Conservation (phyloP, 1,140 invertebrate genomes). For the Formica exsecta region DNA sequence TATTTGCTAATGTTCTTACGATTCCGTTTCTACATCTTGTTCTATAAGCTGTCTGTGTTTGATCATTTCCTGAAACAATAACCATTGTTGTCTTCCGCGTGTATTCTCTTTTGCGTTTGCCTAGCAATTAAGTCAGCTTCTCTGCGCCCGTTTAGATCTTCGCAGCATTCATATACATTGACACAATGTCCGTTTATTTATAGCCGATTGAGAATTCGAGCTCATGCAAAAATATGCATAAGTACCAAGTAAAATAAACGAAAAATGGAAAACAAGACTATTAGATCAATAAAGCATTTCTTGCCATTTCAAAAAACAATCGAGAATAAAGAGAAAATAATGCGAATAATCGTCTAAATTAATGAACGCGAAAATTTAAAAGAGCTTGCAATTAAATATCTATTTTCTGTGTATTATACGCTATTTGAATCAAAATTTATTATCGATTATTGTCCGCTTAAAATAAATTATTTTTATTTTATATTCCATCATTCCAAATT, state of each 20-base stretch:
- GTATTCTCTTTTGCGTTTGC: constrained; percentile 49
- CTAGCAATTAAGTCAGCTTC: constrained; percentile 62
- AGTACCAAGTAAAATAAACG: constrained; percentile 42
- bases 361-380: not conserved
- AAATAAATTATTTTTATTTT: not conserved
- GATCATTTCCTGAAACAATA: constrained; percentile 70
- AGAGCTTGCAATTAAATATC: not conserved
- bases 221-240: constrained; percentile 47
- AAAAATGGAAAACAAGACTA: not conserved
- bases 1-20: constrained; percentile 32
- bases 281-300: not conserved
- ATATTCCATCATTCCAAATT: not conserved
- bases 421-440: not conserved
- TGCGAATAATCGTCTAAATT: not conserved
- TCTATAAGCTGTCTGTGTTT: not conserved
- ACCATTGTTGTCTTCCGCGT: constrained; percentile 39
- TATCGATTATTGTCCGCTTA: not conserved
- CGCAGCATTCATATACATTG: constrained; percentile 40
- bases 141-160: constrained; percentile 42
- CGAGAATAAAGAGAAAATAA: not conserved
- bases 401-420: not conserved
- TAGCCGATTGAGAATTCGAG: constrained; percentile 16
- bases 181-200: constrained; percentile 47
- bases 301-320: not conserved
- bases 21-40: not conserved